Percentiles rank a stretch among this genome's conserved stretches.
Conservation (phyloP, 1,140 invertebrate species). For the Platyura marginata region DNA sequence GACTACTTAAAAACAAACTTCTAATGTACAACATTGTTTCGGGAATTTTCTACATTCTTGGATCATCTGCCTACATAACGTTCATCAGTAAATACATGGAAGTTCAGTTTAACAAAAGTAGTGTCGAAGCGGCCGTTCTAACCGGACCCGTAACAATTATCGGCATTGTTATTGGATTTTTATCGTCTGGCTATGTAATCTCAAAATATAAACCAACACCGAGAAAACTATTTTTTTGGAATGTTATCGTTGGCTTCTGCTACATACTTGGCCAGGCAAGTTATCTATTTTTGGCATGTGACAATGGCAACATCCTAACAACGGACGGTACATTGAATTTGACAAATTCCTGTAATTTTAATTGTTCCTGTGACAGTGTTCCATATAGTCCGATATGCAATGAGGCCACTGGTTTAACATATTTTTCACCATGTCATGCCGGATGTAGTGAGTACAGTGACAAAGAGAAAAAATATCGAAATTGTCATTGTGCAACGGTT, state of each 20-base stretch:
- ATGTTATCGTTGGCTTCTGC: conserved; percentile 36
- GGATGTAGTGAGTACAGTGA: conserved; percentile 25
- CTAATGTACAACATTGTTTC: conserved; percentile 36
- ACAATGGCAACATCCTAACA: conserved; percentile 22
- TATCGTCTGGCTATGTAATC: conserved; percentile 39
- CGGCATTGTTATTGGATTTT: conserved; percentile 38
- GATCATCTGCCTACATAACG: conserved; percentile 45
- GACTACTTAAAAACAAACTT: conserved; percentile 37
- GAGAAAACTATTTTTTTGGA: conserved; percentile 38
- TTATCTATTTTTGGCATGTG: conserved; percentile 18
- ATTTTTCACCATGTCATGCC: conserved; percentile 41
- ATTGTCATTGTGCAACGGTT: neutral
- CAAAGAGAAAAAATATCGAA: neutral
- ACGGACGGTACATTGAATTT: conserved; percentile 29
- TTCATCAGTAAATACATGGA: conserved; percentile 54
- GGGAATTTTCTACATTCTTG: conserved; percentile 40
- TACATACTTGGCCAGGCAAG: conserved; percentile 29
- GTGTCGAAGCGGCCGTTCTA: conserved; percentile 38
- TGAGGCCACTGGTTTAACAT: conserved; percentile 29
- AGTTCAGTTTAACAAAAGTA: conserved; percentile 41
- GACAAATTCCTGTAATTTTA: conserved; percentile 31
- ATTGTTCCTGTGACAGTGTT: conserved; percentile 31
- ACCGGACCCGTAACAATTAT: conserved; percentile 26
- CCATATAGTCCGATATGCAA: conserved; percentile 40
- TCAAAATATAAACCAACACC: conserved; percentile 40